phyloP scores from a whole-genome alignment of 1,140 invertebrate genomes.

The Phocides pigmalion region DNA sequence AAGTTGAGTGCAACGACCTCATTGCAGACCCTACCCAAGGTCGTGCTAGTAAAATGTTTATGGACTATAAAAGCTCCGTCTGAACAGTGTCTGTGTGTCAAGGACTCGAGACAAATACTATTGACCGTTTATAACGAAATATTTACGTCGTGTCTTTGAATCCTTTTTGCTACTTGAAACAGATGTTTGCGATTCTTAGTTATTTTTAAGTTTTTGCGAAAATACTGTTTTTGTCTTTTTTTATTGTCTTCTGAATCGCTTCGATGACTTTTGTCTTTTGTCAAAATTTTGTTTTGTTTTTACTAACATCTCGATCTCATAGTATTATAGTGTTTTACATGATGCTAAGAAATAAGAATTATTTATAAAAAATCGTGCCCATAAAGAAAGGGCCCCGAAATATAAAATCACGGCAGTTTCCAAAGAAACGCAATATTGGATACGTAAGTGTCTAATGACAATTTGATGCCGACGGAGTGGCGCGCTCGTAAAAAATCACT shows the following conservation, averaged over 20 bases:
- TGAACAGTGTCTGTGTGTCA: slow-evolving; percentile 79
- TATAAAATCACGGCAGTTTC: slow-evolving; percentile 74
- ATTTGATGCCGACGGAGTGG: slow-evolving; percentile 76
- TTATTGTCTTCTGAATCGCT: background rate
- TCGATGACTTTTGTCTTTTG: background rate
- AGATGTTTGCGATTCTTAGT: slow-evolving; percentile 2
- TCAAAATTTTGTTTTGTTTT: no score
- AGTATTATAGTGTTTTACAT: background rate
- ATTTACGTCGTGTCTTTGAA: slow-evolving; percentile 33
- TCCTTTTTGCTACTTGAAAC: slow-evolving; percentile 7
- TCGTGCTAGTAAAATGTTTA: slow-evolving; percentile 82
- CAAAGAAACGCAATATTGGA: slow-evolving; percentile 81
- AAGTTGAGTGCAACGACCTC: slow-evolving; percentile 77
- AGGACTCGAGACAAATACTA: slow-evolving; percentile 75
- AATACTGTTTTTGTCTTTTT: background rate
- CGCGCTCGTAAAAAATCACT: slow-evolving; percentile 81
- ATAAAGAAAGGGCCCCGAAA: slow-evolving; percentile 55
- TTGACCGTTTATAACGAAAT: slow-evolving; percentile 44
- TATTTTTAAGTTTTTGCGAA: background rate
- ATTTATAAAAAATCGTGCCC: slow-evolving; percentile 26
- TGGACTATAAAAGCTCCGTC: slow-evolving; percentile 80
- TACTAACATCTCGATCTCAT: no score
- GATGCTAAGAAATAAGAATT: slow-evolving; percentile 13
- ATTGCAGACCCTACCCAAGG: slow-evolving; percentile 78
- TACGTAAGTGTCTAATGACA: slow-evolving; percentile 80